Conservation (phyloP, 2,113 vertebrate genomes). For the Plestiodon gilberti region DNA sequence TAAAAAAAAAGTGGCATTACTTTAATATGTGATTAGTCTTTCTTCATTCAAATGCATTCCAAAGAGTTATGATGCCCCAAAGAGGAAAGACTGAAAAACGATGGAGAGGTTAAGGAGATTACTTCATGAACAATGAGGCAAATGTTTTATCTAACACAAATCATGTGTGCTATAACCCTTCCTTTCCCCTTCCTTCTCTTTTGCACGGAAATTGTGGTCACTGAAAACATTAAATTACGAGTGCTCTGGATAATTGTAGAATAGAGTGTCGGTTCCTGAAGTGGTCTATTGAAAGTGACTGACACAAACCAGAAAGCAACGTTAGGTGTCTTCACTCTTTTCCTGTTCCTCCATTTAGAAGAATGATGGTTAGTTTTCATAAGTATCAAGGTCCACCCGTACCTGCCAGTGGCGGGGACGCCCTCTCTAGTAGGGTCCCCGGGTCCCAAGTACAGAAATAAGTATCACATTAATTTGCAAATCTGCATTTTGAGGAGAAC, state of each 20-base stretch:
- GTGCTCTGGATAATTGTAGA: background rate
- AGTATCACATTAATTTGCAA: background rate
- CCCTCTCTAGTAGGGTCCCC: too few relatives aligned
- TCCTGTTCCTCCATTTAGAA: fast-evolving
- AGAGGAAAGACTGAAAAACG: background rate
- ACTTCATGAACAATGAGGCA: background rate
- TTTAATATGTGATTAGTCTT: background rate
- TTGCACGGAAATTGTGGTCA: background rate
- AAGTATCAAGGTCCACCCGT: too few relatives aligned
- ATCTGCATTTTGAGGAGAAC: background rate
- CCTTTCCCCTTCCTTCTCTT: background rate
- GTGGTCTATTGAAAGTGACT: background rate
- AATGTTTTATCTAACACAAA: background rate
- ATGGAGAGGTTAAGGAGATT: background rate
- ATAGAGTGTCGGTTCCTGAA: background rate
- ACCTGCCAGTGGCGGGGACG: too few relatives aligned
- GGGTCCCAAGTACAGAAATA: too few relatives aligned
- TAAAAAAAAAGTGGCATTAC: background rate
- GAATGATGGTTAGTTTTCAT: background rate
- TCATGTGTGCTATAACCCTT: background rate
- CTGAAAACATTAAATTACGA: background rate
- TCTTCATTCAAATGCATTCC: background rate
- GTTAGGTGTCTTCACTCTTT: background rate
- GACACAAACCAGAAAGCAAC: background rate
- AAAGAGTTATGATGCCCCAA: background rate